Evolutionary conservation across 2,797 vertebrate genomes (phyloP), one percentile per base, ranked within the genome.

Genomic region (Syngnathus acus): DNA sequence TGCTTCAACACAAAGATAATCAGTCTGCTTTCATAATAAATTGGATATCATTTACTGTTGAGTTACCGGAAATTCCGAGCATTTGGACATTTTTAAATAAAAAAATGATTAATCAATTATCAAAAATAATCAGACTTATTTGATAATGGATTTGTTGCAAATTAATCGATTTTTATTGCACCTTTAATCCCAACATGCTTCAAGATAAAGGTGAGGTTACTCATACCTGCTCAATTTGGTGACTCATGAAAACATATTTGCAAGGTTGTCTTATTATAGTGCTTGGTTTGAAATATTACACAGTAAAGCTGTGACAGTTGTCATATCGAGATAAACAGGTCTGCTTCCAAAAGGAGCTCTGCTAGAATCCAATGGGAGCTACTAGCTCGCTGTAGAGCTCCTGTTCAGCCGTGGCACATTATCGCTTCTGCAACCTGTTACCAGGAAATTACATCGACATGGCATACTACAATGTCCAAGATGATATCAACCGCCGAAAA

Each of bases 261-360:
- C 21, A 67, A 61, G 63, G 50, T 80, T 72, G 63, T 65, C 38
- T 65, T 65, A 50, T 64, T 62, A 50, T 26, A 39, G 60, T 60
- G 68, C 40, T 75, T 71, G 61, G 10, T 76, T 78, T 71, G 74
- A 57, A 70, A 69, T 67, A 69, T 32, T 67, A 80, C 78, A 82
- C 85, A 81, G 78, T 79, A 85, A 88, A 89, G 80, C 86, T 84
- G 75, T 60, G 71, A 85, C 85, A 81, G 86, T 86, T 87, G 83
- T 85, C 66, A 37, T 64, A 74, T 61, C 75, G 75, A 67, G 50
- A 83, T 60, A 75, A 32, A 82, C 86, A 90, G 88, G 86, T 87
- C 88, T 86, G 59, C 72, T 77, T 89, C 82, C 87, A 90, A 86
- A 89, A 83, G 87, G 87, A 79, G 84, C 85, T 89, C 87, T 74